These are phyloP conservation scores for Pao palembangensis DNA, from an alignment of 2,113 vertebrate genomes.

Conservation along the genomic window DNA sequence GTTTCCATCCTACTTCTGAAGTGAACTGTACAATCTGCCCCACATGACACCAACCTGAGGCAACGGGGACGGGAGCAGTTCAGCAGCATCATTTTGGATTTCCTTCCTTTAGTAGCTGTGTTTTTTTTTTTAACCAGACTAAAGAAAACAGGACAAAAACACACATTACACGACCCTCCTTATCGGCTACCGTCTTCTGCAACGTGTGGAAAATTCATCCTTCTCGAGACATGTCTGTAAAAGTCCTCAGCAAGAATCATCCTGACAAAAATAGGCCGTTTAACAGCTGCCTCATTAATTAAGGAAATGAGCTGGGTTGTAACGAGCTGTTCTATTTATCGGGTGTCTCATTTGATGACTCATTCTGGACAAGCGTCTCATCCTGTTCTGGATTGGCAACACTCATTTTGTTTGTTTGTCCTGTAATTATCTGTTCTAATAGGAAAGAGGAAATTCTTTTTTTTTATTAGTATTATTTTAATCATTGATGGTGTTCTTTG, in stretches of 20 bases:
- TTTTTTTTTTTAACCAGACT: background rate
- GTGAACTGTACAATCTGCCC: constrained; percentile 61
- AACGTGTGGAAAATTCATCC: no score
- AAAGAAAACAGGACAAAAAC: no score
- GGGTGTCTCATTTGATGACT: constrained; percentile 10
- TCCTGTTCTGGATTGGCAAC: constrained; percentile 1
- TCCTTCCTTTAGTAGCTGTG: no score
- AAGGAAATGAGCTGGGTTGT: background rate
- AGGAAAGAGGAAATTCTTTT: constrained; percentile 1
- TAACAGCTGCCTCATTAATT: background rate
- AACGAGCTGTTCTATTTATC: constrained; percentile 4
- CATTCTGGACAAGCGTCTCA: background rate
- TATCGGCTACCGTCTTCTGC: no score
- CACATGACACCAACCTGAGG: constrained; percentile 33
- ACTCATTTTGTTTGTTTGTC: constrained; percentile 12
- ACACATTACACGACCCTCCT: no score
- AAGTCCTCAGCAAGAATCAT: background rate
- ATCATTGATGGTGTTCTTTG: background rate
- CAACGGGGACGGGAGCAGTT: constrained; percentile 9
- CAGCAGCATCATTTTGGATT: constrained; percentile 2
- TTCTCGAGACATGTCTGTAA: background rate
- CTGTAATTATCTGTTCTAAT: constrained; percentile 17
- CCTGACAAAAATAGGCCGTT: background rate
- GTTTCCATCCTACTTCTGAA: constrained; percentile 70
- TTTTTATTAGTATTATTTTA: background rate